A percentile compares a stretch with the other conserved stretches of the same genome.
Evolutionary conservation across 2,797 vertebrate species (phyloP).

Genomic region (Trachops cirrhosus): DNA sequence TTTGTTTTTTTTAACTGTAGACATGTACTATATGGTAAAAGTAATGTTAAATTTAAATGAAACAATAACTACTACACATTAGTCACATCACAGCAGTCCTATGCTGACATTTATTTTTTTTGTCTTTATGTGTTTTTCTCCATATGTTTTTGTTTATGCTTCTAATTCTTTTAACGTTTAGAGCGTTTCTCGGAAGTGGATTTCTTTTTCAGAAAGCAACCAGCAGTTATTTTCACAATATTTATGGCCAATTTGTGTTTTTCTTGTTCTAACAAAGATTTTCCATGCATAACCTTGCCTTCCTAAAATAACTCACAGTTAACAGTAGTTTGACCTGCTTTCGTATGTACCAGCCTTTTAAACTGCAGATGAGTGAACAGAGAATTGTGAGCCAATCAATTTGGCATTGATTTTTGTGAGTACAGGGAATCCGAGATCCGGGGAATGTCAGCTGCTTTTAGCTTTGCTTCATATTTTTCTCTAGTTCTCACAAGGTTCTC

Average conservation of each 20-base stretch:
- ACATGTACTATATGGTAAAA: not conserved
- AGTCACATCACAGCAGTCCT: not conserved
- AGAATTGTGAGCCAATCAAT: not conserved
- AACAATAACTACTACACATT: not conserved
- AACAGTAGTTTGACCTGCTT: not conserved
- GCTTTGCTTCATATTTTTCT: not conserved
- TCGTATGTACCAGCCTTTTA: not conserved
- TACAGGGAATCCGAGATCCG: not conserved
- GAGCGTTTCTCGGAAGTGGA: not conserved
- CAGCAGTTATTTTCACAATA: not conserved
- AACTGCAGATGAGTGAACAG: not conserved
- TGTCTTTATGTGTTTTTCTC: not conserved
- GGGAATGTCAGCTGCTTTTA: not conserved
- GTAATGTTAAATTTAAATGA: not conserved
- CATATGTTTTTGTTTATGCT: not conserved
- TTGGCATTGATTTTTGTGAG: slow-evolving; percentile 18
- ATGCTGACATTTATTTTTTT: not conserved
- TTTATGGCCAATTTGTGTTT: not conserved
- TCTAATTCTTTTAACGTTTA: not conserved
- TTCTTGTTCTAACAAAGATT: not conserved
- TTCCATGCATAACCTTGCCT: not conserved
- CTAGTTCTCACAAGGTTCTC: not conserved
- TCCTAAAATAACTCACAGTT: not conserved
- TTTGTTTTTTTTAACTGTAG: not conserved
- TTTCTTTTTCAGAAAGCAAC: not conserved